These are phyloP conservation scores for Burhinus oedicnemus DNA, from an alignment of 2,113 vertebrate species.

Conservation along the genomic window DNA sequence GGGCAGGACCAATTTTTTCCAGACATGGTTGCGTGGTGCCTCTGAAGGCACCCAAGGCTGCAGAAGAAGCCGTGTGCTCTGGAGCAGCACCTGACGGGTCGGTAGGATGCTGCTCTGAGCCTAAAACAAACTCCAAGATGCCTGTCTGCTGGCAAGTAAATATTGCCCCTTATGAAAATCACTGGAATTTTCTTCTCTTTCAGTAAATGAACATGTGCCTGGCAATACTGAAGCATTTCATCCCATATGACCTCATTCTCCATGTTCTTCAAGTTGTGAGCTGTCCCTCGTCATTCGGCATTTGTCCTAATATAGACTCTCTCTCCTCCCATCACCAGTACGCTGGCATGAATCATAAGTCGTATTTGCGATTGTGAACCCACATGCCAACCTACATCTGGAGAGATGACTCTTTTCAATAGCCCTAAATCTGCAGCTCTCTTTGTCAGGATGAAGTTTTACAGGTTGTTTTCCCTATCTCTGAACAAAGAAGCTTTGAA, in stretches of 20 bases:
- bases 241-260: slow-evolving; percentile 25
- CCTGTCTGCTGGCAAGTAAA: not conserved
- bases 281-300: not conserved
- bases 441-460: slow-evolving; percentile 18
- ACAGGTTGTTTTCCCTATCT: slow-evolving; percentile 32
- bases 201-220: not conserved
- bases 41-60: not conserved
- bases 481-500: slow-evolving; percentile 51
- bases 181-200: not conserved
- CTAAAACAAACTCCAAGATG: not conserved
- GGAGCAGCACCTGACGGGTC: not conserved
- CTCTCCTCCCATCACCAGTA: not conserved
- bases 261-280: slow-evolving; percentile 13
- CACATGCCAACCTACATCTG: slow-evolving; percentile 56
- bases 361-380: slow-evolving; percentile 19
- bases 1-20: not conserved
- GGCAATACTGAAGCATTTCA: not conserved
- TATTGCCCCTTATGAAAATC: not conserved
- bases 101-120: not conserved
- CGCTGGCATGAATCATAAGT: slow-evolving; percentile 53
- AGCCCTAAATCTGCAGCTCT: slow-evolving; percentile 33
- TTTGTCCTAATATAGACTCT: slow-evolving; percentile 24
- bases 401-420: slow-evolving; percentile 28
- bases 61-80: not conserved
- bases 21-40: not conserved